A percentile compares a stretch with the other conserved stretches of the same genome.
Conservation (phyloP, 2,888 invertebrate species). For the Ophion costatus region DNA sequence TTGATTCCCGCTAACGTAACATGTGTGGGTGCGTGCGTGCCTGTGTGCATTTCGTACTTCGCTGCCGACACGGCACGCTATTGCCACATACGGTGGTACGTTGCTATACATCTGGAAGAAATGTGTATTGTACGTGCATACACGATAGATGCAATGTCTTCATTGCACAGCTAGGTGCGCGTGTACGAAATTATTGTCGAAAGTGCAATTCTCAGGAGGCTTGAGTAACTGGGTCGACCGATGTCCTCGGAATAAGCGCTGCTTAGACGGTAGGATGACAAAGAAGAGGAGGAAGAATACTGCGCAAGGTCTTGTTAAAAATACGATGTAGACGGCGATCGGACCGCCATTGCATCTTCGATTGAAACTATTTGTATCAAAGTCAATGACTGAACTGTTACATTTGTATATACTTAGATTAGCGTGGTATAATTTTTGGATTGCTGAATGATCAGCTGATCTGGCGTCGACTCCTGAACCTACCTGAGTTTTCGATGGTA, state of each 20-base stretch:
- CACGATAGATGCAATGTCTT: conserved; percentile 1
- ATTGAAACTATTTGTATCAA: too few species aligned
- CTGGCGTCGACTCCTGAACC: too few species aligned
- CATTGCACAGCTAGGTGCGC: background rate
- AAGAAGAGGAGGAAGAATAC: conserved; percentile 12
- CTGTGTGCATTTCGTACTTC: conserved; percentile 16
- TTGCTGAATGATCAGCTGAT: too few species aligned
- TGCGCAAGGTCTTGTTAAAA: background rate
- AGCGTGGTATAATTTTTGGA: too few species aligned
- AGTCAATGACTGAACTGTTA: too few species aligned
- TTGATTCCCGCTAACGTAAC: conserved; percentile 43
- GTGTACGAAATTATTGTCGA: background rate
- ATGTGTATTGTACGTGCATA: background rate
- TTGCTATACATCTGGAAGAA: conserved; percentile 14
- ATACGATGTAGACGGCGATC: too few species aligned
- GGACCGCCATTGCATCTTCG: too few species aligned
- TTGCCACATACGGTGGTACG: conserved; percentile 12
- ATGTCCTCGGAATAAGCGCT: conserved; percentile 46
- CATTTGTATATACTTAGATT: too few species aligned
- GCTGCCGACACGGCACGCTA: conserved; percentile 37
- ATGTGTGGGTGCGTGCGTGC: conserved; percentile 13
- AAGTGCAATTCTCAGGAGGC: conserved; percentile 11
- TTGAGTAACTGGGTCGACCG: conserved; percentile 39
- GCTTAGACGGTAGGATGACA: background rate
- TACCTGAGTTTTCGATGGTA: too few species aligned